Evolutionary conservation across 2,113 vertebrate species (phyloP).

Genomic region (Fregata magnificens): DNA sequence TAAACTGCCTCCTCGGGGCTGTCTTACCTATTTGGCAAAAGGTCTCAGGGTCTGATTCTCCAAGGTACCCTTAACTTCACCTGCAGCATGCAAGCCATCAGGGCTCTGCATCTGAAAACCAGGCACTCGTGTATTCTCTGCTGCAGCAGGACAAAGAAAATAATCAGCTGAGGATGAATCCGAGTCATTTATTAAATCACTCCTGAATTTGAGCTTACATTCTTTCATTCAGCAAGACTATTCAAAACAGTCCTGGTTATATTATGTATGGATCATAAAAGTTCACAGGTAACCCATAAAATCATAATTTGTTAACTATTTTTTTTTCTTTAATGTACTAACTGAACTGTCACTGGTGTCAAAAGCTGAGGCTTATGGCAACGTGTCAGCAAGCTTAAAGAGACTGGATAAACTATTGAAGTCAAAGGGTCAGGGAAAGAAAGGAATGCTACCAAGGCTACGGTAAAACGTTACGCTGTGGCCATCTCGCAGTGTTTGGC

Average conservation of each 20-base stretch:
- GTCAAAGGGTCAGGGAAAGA: not conserved
- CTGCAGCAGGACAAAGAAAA: not conserved
- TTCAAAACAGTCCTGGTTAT: not conserved
- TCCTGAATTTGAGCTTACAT: not conserved
- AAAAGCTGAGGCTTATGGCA: not conserved
- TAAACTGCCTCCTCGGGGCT: not conserved
- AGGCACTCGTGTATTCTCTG: not conserved
- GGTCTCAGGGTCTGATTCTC: not conserved
- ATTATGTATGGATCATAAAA: not conserved
- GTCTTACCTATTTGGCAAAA: not conserved
- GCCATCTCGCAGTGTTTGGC: accelerated
- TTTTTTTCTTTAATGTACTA: not conserved
- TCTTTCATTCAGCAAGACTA: not conserved
- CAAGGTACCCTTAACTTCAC: not conserved
- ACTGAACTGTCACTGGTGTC: not conserved
- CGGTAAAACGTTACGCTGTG: not conserved
- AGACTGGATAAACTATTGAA: not conserved
- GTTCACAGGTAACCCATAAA: not conserved
- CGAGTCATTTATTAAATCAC: not conserved
- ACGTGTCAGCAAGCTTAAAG: not conserved
- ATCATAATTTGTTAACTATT: not conserved
- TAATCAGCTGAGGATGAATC: not conserved
- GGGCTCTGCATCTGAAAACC: not conserved
- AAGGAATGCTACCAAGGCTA: not conserved
- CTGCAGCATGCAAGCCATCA: not conserved